Percentiles rank a stretch among this genome's conserved stretches.
phyloP scores from a whole-genome alignment of 2,113 vertebrate genomes.

The Corvus cornix region DNA sequence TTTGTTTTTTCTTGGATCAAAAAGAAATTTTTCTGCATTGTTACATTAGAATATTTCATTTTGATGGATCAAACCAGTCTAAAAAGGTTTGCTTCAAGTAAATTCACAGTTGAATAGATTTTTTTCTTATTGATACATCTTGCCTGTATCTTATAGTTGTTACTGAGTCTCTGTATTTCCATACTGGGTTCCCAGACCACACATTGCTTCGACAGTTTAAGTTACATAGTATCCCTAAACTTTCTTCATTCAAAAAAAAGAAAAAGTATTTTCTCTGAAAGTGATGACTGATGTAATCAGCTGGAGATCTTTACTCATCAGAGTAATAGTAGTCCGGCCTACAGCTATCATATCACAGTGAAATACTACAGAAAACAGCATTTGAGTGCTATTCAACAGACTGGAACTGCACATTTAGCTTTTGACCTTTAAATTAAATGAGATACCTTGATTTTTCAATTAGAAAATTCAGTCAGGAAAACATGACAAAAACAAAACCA shows the following conservation, averaged over 20 bases:
- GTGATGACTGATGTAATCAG: background rate
- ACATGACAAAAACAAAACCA: background rate
- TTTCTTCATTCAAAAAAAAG: background rate
- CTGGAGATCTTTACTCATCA: background rate
- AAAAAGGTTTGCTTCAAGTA: background rate
- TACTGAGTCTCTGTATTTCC: background rate
- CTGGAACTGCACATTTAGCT: background rate
- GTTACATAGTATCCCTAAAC: background rate
- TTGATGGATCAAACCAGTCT: background rate
- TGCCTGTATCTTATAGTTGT: background rate
- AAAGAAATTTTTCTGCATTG: background rate
- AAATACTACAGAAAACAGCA: background rate
- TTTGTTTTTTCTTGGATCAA: background rate
- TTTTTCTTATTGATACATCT: background rate
- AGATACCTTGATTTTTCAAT: background rate
- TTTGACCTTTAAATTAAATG: background rate
- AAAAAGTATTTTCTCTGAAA: background rate
- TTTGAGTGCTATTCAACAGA: background rate
- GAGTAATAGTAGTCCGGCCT: background rate
- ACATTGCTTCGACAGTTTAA: background rate
- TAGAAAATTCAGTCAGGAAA: background rate
- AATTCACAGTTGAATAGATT: background rate
- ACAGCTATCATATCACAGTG: background rate
- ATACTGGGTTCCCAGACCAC: background rate
- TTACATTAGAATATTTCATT: background rate